These are phyloP conservation scores for Volucella inflata DNA, from an alignment of 2,888 invertebrate genomes.

Conservation along the genomic window DNA sequence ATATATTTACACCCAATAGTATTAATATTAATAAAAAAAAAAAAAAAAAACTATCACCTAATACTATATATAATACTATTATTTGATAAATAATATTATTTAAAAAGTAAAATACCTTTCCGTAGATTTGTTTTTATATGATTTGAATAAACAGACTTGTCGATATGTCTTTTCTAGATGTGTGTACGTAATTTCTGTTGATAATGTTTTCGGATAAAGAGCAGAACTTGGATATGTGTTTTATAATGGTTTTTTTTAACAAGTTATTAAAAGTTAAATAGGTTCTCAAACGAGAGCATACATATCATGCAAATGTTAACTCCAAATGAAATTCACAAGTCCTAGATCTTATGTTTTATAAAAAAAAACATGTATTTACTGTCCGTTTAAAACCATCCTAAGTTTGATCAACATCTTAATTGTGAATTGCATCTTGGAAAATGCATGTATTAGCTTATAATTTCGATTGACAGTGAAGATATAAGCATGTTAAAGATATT, in stretches of 20 bases:
- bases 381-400: too few species aligned
- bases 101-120: constrained; percentile 61
- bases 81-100: too few species aligned
- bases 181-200: constrained; percentile 40
- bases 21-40: not conserved
- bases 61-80: too few species aligned
- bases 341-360: too few species aligned
- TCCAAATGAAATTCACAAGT: too few species aligned
- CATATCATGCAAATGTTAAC: not conserved
- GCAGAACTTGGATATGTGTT: too few species aligned
- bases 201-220: not conserved
- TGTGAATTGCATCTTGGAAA: not conserved
- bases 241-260: too few species aligned
- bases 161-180: constrained; percentile 74
- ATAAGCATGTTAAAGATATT: too few species aligned
- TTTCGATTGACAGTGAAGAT: too few species aligned
- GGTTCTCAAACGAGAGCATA: not conserved
- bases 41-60: constrained; percentile 67
- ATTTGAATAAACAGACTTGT: constrained; percentile 64
- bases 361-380: too few species aligned
- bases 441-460: not conserved
- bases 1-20: constrained; percentile 68
- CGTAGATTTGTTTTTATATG: constrained; percentile 42
- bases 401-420: too few species aligned
- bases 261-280: too few species aligned